phyloP scores from a whole-genome alignment of 53 echinoderm and acorn worm species.

The Pentamera pediparva region DNA sequence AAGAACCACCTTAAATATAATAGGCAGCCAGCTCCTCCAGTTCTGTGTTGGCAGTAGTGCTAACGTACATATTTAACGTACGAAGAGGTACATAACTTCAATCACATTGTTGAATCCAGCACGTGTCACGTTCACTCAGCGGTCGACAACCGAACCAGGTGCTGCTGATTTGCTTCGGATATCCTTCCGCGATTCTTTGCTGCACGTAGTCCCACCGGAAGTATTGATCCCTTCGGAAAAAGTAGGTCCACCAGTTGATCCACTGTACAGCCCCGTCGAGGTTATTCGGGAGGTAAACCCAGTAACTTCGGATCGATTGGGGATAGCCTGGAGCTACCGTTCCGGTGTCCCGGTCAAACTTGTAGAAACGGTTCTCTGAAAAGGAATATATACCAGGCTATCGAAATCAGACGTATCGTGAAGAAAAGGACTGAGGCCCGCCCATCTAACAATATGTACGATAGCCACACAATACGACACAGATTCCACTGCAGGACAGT shows the following conservation, averaged over 20 bases:
- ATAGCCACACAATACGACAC: no score
- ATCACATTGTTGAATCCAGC: not conserved
- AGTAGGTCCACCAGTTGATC: not conserved
- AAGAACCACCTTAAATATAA: no score
- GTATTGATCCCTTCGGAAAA: not conserved
- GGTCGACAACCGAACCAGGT: not conserved
- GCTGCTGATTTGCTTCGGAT: not conserved
- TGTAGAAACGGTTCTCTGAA: not conserved
- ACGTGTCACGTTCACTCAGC: not conserved
- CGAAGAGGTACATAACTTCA: not conserved
- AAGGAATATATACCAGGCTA: not conserved
- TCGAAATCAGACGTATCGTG: no score
- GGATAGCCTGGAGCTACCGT: not conserved
- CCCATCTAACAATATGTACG: no score
- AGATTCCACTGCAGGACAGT: no score
- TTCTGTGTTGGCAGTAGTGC: no score
- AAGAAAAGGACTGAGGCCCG: no score
- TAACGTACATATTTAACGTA: not conserved
- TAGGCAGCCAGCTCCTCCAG: no score
- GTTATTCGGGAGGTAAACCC: not conserved
- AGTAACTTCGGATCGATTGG: not conserved
- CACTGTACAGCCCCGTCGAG: not conserved
- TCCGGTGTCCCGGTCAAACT: not conserved
- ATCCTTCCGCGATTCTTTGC: not conserved
- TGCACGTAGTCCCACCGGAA: not conserved